These are phyloP conservation scores for Drosophila mulleri DNA, from an alignment of 2,888 invertebrate genomes.

Conservation along the genomic window DNA sequence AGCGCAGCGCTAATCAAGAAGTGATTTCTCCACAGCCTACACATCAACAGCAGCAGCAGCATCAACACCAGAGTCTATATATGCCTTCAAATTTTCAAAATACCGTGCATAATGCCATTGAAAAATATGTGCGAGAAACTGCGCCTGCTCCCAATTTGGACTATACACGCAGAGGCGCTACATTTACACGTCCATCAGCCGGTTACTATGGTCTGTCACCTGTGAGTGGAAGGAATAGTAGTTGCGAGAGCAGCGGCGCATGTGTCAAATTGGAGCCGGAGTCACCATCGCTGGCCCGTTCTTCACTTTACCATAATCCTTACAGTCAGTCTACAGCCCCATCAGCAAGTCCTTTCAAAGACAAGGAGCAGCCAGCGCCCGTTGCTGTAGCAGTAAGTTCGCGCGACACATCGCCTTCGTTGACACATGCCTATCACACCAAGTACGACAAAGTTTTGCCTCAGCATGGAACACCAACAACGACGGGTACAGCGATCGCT, in stretches of 20 bases:
- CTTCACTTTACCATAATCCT: constrained; percentile 78
- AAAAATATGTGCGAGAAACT: constrained; percentile 67
- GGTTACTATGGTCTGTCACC: constrained; percentile 37
- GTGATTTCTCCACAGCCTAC: constrained; percentile 6
- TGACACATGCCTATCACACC: constrained; percentile 69
- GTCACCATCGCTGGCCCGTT: constrained; percentile 40
- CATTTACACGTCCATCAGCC: constrained; percentile 12
- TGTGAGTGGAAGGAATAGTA: constrained; percentile 8
- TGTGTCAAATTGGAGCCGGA: constrained; percentile 64
- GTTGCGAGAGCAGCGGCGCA: constrained; percentile 12
- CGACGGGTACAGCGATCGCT: constrained; percentile 23
- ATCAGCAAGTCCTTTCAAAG: constrained; percentile 7
- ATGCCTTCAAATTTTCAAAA: constrained; percentile 79
- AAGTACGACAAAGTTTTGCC: constrained; percentile 75
- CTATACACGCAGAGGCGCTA: constrained; percentile 34
- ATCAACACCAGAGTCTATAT: constrained; percentile 75
- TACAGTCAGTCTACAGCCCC: constrained; percentile 61
- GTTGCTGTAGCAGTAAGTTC: constrained; percentile 11
- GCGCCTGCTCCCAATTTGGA: constrained; percentile 65
- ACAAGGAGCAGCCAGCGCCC: constrained; percentile 14
- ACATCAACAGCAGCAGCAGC: constrained; percentile 7
- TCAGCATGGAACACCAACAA: constrained; percentile 35
- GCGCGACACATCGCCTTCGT: constrained; percentile 38
- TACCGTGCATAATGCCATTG: constrained; percentile 72
- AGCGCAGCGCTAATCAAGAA: constrained; percentile 41